phyloP scores from a whole-genome alignment of 2,888 invertebrate species.

The Mechanitis messenoides region DNA sequence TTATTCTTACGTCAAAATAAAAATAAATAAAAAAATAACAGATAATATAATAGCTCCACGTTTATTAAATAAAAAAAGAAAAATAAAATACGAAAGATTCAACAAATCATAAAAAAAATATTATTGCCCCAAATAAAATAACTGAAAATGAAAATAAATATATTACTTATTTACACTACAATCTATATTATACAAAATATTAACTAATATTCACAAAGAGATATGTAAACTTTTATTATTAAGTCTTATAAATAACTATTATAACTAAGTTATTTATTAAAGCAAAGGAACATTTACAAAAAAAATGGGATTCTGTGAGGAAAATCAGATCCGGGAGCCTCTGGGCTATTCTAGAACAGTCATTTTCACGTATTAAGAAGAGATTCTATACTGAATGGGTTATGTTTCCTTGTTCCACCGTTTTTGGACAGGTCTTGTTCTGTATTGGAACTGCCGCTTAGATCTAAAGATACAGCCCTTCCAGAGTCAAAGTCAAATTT shows the following conservation, averaged over 20 bases:
- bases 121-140: constrained; percentile 61
- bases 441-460: constrained; percentile 61
- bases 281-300: constrained; percentile 60
- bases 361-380: constrained; percentile 83
- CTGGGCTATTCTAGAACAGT: constrained; percentile 46
- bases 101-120: constrained; percentile 54
- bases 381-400: constrained; percentile 94
- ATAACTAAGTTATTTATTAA: constrained; percentile 24
- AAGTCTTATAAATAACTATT: constrained; percentile 49
- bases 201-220: constrained; percentile 70
- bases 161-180: constrained; percentile 60
- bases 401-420: constrained; percentile 79
- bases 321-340: constrained; percentile 49
- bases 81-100: constrained; percentile 56
- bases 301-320: constrained; percentile 38
- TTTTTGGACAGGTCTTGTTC: constrained; percentile 72
- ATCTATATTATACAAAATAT: constrained; percentile 67
- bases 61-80: constrained; percentile 42
- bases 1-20: no score
- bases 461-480: constrained; percentile 70
- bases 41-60: neutral
- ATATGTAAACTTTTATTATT: constrained; percentile 68
- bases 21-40: no score
- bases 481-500: constrained; percentile 73
- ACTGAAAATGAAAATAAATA: constrained; percentile 39